phyloP scores from a whole-genome alignment of 2,113 vertebrate genomes.

The Hippocampus guttulatus region DNA sequence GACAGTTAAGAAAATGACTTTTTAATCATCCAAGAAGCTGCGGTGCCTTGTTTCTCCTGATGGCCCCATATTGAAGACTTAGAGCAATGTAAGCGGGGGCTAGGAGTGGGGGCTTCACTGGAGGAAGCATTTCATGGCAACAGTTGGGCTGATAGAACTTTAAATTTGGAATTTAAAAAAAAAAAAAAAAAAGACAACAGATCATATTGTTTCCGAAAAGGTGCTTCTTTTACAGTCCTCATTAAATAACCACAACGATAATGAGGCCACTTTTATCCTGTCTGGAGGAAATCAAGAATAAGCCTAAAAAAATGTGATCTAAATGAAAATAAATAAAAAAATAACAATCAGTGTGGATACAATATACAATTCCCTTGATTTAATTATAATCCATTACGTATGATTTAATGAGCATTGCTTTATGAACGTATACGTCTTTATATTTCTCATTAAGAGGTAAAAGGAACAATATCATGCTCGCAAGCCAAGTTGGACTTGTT shows the following conservation, averaged over 20 bases:
- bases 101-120: not conserved
- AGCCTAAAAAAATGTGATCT: too few relatives aligned
- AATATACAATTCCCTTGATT: too few relatives aligned
- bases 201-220: too few relatives aligned
- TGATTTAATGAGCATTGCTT: too few relatives aligned
- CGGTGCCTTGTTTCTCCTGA: constrained; percentile 79
- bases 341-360: too few relatives aligned
- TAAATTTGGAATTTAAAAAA: not conserved
- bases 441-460: not conserved
- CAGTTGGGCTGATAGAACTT: constrained; percentile 47
- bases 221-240: too few relatives aligned
- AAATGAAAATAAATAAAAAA: too few relatives aligned
- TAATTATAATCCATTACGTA: too few relatives aligned
- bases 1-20: constrained; percentile 97
- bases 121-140: constrained; percentile 42
- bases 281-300: too few relatives aligned
- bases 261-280: too few relatives aligned
- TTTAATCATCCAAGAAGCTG: constrained; percentile 90
- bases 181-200: not conserved
- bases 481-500: not conserved
- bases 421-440: not conserved
- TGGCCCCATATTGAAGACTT: constrained; percentile 81
- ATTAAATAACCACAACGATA: too few relatives aligned
- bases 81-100: constrained; percentile 67
- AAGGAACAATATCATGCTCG: not conserved